Evolutionary conservation across 2,888 invertebrate genomes (phyloP).

Genomic region (Drosophila formosana): DNA sequence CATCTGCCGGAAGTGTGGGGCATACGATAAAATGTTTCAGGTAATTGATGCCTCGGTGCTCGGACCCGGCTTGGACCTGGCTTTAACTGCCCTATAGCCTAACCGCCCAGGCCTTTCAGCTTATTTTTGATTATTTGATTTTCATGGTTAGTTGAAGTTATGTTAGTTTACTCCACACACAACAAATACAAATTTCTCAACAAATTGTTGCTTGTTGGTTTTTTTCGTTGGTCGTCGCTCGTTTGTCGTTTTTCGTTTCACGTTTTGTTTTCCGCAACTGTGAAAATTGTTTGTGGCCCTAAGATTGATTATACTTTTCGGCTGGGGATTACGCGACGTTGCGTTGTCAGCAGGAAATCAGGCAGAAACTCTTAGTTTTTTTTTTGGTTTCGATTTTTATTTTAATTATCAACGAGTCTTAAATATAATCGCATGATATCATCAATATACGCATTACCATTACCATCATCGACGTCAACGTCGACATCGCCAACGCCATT

Average conservation of each 20-base stretch:
- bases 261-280: constrained; percentile 26
- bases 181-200: constrained; percentile 8
- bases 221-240: background rate
- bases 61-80: constrained; percentile 5
- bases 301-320: constrained; percentile 27
- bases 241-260: constrained; percentile 1
- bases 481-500: background rate
- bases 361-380: background rate
- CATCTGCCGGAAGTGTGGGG: constrained; percentile 59
- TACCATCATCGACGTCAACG: constrained; percentile 2
- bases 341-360: constrained; percentile 20
- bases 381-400: constrained; percentile 6
- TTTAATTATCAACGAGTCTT: constrained; percentile 13
- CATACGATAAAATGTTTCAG: constrained; percentile 44
- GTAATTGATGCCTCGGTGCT: constrained; percentile 51
- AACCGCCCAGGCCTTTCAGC: constrained; percentile 1
- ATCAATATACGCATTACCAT: constrained; percentile 27
- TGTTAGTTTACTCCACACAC: background rate
- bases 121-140: constrained; percentile 60
- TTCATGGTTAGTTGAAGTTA: constrained; percentile 67
- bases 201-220: background rate
- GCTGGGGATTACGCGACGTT: constrained; percentile 11
- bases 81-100: too few species aligned
- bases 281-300: constrained; percentile 15
- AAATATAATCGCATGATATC: constrained; percentile 42